phyloP scores from a whole-genome alignment of 2,888 invertebrate genomes.

The Diarsia mendica region DNA sequence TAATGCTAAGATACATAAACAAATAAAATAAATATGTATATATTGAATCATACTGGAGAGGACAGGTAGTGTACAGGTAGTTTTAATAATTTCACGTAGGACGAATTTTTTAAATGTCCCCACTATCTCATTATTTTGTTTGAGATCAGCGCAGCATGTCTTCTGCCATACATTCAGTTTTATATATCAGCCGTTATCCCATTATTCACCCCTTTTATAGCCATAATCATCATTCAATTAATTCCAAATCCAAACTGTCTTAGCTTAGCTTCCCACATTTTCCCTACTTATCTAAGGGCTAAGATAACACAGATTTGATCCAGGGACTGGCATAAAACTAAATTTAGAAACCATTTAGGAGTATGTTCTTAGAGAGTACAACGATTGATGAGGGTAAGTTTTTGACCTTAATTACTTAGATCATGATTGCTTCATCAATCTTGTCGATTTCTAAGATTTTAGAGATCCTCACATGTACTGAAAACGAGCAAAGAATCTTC shows the following conservation, averaged over 20 bases:
- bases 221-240: neutral
- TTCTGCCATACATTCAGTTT: neutral
- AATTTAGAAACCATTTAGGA: conserved; percentile 9
- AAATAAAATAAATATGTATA: no score
- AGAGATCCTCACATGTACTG: neutral
- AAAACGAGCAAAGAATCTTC: neutral
- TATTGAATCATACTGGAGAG: no score
- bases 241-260: neutral
- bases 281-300: neutral
- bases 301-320: neutral
- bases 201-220: neutral
- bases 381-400: conserved; percentile 28
- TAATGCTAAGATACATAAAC: no score
- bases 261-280: neutral
- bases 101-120: no score
- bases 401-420: conserved; percentile 31
- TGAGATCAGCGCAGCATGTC: neutral
- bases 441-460: conserved; percentile 5
- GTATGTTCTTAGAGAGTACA: conserved; percentile 2
- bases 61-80: no score
- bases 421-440: conserved; percentile 25
- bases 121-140: no score
- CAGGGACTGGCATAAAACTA: neutral
- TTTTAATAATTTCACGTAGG: no score
- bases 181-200: neutral